A percentile compares a stretch with the other conserved stretches of the same genome.
Evolutionary conservation across 2,113 vertebrate genomes (phyloP).

Genomic region (Coryphaenoides rupestris): DNA sequence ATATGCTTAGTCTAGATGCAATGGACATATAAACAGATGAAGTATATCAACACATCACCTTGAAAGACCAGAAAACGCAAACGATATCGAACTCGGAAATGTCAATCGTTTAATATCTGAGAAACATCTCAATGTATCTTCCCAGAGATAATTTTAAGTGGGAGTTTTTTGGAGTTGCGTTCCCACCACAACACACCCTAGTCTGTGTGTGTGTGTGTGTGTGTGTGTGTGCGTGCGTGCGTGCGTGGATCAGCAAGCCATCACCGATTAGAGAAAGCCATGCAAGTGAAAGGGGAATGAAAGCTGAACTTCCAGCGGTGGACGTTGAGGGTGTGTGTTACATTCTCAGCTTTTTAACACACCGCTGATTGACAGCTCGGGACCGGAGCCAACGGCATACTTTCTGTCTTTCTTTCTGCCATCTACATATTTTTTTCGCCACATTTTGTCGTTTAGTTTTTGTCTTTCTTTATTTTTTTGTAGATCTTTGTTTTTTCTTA

Average conservation of each 20-base stretch:
- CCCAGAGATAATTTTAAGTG: no score
- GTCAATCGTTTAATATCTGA: no score
- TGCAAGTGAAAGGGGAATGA: constrained; percentile 1
- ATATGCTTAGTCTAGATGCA: not conserved
- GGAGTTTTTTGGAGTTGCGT: no score
- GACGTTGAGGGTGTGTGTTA: not conserved
- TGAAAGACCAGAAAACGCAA: no score
- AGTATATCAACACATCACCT: not conserved
- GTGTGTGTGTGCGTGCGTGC: no score
- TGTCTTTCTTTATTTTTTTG: no score
- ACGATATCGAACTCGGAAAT: no score
- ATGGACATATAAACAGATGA: not conserved
- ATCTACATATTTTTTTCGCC: not conserved
- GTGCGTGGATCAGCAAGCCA: not conserved
- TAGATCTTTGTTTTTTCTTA: not conserved
- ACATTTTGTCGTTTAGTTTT: not conserved
- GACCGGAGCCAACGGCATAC: not conserved
- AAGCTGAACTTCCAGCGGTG: not conserved
- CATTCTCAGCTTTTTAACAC: constrained; percentile 6
- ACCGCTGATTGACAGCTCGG: not conserved
- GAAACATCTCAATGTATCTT: no score
- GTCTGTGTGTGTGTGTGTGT: no score
- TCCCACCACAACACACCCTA: no score
- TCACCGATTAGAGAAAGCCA: not conserved
- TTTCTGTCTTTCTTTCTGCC: not conserved